These are phyloP conservation scores for Drosophila repleta DNA, from an alignment of 1,140 invertebrate species.

Conservation along the genomic window DNA sequence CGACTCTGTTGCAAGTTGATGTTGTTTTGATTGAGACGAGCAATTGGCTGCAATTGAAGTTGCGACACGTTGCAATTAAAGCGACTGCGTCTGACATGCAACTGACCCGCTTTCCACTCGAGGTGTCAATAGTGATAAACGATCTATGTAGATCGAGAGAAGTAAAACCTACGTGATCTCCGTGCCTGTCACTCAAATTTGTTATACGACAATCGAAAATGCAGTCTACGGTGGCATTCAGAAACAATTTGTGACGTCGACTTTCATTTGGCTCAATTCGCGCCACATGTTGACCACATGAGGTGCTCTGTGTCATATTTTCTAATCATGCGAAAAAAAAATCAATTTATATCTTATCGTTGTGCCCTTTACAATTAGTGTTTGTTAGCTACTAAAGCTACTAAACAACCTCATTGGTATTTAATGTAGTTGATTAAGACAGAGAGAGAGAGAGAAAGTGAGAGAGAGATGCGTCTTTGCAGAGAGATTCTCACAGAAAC, in stretches of 20 bases:
- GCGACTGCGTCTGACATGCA: slow-evolving; percentile 31
- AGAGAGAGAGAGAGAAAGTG: no score
- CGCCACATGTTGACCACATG: slow-evolving; percentile 59
- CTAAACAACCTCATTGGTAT: no score
- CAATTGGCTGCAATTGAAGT: slow-evolving; percentile 70
- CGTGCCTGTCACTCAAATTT: slow-evolving; percentile 14
- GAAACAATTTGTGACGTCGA: slow-evolving; percentile 39
- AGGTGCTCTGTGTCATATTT: slow-evolving; percentile 24
- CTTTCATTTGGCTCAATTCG: slow-evolving; percentile 44
- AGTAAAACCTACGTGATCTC: background rate
- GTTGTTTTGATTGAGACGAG: slow-evolving; percentile 1
- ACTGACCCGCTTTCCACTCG: slow-evolving; percentile 40
- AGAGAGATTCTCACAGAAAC: no score
- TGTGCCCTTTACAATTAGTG: slow-evolving; percentile 68
- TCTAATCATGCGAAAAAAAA: no score
- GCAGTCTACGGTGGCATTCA: background rate
- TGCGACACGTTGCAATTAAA: slow-evolving; percentile 38
- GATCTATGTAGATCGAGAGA: slow-evolving; percentile 43
- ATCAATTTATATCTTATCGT: slow-evolving; percentile 68
- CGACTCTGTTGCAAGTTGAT: slow-evolving; percentile 3
- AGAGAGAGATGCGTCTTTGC: no score
- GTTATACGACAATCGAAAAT: background rate
- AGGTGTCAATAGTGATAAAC: slow-evolving; percentile 46
- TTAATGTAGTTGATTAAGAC: no score
- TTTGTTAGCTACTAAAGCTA: background rate